Conservation (phyloP, 2,888 invertebrate genomes). For the Tanytarsus gracilentus region DNA sequence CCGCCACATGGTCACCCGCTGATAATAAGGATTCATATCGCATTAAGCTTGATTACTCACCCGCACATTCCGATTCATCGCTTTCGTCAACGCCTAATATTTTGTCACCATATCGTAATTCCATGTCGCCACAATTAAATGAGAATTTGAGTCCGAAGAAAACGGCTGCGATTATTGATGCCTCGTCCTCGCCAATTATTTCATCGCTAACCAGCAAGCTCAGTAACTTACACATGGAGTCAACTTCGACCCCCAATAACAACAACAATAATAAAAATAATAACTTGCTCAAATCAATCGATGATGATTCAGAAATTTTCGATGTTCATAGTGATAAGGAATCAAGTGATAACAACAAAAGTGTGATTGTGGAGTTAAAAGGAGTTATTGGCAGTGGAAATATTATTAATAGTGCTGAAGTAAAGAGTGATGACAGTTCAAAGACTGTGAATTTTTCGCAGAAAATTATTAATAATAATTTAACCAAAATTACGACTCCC, state of each 20-base stretch:
- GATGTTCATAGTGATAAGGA: constrained; percentile 7
- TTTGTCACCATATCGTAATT: constrained; percentile 17
- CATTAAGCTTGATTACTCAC: background rate
- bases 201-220: constrained; percentile 1
- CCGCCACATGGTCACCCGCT: constrained; percentile 5
- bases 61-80: constrained; percentile 12
- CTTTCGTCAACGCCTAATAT: constrained; percentile 18
- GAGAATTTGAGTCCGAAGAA: background rate
- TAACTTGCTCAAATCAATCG: constrained; percentile 10
- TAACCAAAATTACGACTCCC: background rate
- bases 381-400: too few species aligned
- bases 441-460: background rate
- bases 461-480: constrained; percentile 17
- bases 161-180: background rate
- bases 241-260: constrained; percentile 1
- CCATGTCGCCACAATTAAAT: constrained; percentile 11
- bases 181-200: background rate
- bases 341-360: constrained; percentile 19
- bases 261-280: background rate
- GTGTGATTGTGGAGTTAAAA: background rate
- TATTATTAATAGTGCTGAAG: background rate
- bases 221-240: constrained; percentile 18
- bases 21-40: constrained; percentile 12
- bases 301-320: constrained; percentile 4
- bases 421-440: constrained; percentile 10